Conservation (phyloP, 2,797 vertebrate species). For the Sardinella longiceps region DNA sequence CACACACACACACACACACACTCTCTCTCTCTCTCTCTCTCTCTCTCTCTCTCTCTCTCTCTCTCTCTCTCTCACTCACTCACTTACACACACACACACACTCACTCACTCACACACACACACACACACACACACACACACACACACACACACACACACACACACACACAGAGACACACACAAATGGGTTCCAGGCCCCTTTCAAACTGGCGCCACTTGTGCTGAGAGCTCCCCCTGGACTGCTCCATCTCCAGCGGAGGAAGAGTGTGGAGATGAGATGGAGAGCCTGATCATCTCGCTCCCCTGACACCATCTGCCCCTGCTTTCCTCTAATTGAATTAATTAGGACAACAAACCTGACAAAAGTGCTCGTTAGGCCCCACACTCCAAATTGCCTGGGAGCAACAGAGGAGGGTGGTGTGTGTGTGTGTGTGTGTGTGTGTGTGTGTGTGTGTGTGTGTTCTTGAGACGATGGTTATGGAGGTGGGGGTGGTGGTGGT, state of each 20-base stretch:
- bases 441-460: too few species aligned
- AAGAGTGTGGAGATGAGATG: conserved; percentile 38
- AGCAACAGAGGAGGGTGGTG: conserved; percentile 24
- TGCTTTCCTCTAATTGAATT: conserved; percentile 67
- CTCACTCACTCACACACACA: conserved; percentile 36
- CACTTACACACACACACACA: conserved; percentile 34
- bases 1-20: conserved; percentile 35
- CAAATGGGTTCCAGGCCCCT: conserved; percentile 38
- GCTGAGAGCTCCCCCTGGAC: conserved; percentile 46
- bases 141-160: conserved; percentile 33
- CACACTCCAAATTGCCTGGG: conserved; percentile 48
- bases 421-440: too few species aligned
- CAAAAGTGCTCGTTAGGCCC: conserved; percentile 55
- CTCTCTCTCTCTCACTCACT: too few species aligned
- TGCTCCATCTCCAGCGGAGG: conserved; percentile 41
- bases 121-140: conserved; percentile 32
- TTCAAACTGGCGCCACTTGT: conserved; percentile 43
- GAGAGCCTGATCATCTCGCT: conserved; percentile 61
- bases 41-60: too few species aligned
- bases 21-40: too few species aligned
- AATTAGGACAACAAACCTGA: conserved; percentile 63
- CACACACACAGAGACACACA: conserved; percentile 30
- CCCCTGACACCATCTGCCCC: conserved; percentile 73
- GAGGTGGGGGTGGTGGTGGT: not conserved
- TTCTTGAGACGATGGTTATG: too few species aligned